Base-by-base conservation (phyloP, 2,888 invertebrate species). In the Epiblema foenella region DNA sequence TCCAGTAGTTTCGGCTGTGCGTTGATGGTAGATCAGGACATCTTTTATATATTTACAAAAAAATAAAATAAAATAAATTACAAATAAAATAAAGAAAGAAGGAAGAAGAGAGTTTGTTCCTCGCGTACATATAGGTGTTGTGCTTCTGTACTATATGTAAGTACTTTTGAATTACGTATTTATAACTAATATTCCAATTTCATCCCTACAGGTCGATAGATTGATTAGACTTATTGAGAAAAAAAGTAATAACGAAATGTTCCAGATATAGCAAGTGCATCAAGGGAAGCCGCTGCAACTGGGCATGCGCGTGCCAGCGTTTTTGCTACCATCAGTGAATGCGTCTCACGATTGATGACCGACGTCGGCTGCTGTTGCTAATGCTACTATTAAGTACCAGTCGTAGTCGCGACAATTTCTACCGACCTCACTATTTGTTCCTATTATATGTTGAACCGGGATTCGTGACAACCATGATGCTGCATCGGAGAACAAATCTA, bases 291-390 rank as follows among this genome's bases (percentile, higher is more conserved):
- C 64, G 69, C 63, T 46, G 77, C 70, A 73, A 68, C 68, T 73
- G 75, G 83, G 77, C 77, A 78, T 78, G 83, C 88, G 85, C 85
- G 82, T 81, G 84, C 83, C 80, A 69, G 65, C 73, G 68, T 90
- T 90, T 90, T 90, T 90, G 81, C 81, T 72, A 73, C 82, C 86
- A 90, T 90, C 88, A 89, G 64, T 64, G 64, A 64, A 64, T 64
- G 64, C 37, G 51, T 46, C 46, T 46, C 49, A 54, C 54, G 64
- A 64, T 64, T 54, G 54, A 64, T 78, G 77, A 74, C 72, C 78
- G 78, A 80, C 89, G 86, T 90, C 84, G 84, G 88, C 74, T 78
- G 81, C 80, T 85, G 83, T 82, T 84, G 78, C 76, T 74, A 56
- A 56, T n/a, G 42, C 42, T 46, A 46, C 42, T n/a, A 46, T n/a